These are phyloP conservation scores for Meloidogyne exigua DNA, from an alignment of 1,140 invertebrate species.

Conservation along the genomic window DNA sequence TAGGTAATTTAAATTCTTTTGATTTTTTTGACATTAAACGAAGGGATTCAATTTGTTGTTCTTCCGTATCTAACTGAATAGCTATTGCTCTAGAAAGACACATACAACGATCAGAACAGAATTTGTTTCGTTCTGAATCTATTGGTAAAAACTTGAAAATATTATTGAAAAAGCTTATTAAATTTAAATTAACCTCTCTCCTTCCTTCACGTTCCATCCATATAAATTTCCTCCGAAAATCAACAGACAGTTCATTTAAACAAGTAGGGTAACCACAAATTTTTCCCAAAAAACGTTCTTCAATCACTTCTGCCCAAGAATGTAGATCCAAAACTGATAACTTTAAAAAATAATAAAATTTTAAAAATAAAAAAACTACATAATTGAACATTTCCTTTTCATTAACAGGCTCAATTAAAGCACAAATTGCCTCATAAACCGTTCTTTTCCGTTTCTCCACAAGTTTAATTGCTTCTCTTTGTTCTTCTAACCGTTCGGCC, in stretches of 20 bases:
- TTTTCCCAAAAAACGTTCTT: constrained; percentile 35
- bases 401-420: constrained; percentile 18
- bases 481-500: not conserved
- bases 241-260: constrained; percentile 13
- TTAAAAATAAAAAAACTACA: constrained; percentile 6
- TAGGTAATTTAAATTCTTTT: not conserved
- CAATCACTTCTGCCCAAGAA: constrained; percentile 32
- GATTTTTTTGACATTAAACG: not conserved
- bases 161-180: not conserved
- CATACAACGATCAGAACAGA: constrained; percentile 28
- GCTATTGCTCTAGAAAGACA: constrained; percentile 9
- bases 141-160: constrained; percentile 7
- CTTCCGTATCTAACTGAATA: constrained; percentile 4
- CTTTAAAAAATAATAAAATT: constrained; percentile 12
- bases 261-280: constrained; percentile 28
- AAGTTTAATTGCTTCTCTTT: not conserved
- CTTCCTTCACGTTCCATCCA: not conserved
- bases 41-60: constrained; percentile 8
- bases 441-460: constrained; percentile 2
- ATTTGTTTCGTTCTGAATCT: constrained; percentile 14
- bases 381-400: constrained; percentile 16
- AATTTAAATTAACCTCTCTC: not conserved
- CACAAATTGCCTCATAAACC: constrained; percentile 23
- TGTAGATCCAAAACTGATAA: constrained; percentile 26
- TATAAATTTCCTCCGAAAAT: constrained; percentile 18